Base-by-base conservation (phyloP, 2,888 invertebrate species). In the Drosophila dives region DNA sequence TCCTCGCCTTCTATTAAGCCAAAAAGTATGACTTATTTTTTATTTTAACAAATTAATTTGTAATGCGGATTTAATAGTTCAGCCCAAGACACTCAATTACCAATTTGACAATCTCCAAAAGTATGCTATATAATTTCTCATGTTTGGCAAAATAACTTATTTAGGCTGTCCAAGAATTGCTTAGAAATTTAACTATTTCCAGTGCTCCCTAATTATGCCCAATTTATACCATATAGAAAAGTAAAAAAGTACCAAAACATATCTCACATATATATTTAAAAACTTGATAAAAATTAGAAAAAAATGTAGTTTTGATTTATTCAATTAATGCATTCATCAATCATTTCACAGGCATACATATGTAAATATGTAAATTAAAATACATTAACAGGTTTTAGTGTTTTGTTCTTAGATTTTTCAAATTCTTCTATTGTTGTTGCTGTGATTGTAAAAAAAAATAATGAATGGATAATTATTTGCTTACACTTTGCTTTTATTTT, bases 401-500 rank as follows among this genome's bases (percentile, higher is more conserved):
- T 48, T 29, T 40, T 29, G 23, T 55, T 56, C 49, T 32, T 45
- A 23, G 23, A 59, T 63, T 38, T 72, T 61, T 40, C 55, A 50
- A 58, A 59, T 72, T 65, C 15, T 48, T 61, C 81, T 76, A 80
- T 72, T 78, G 64, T 51, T 59, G 40, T 76, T 61, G 71, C n/a
- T 63, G 26, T 38, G 34, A 50, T 56, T 45, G 50, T 45, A 26
- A 61, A 54, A 66, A 58, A 48, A 54, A 71, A 55, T 61, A 40
- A 58, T 70, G 23, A 48, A 55, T 55, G 12, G 23, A 72, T 72
- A 66, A 56, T 53, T 53, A 54, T 69, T 85, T 85, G 85, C 90
- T 88, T 85, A 88, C 90, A 80, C 67, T 90, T 88, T 69, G 86
- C 86, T 54, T 85, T 90, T 90, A 88, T 90, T 84, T 90, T 79